phyloP scores from a whole-genome alignment of 1,140 invertebrate genomes.

The Drosophila cardini region DNA sequence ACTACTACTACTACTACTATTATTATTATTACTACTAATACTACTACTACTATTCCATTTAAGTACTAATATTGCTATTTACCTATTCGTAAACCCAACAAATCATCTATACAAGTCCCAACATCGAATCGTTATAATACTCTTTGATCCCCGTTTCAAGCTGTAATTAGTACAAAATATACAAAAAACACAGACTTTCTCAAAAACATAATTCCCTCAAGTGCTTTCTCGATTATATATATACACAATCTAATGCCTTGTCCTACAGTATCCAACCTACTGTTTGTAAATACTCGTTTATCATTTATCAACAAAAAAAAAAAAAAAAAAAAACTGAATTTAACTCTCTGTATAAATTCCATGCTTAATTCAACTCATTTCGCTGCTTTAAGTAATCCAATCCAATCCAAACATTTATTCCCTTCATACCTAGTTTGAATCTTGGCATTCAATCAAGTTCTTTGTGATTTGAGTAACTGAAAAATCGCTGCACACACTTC shows the following conservation, averaged over 20 bases:
- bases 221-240: background rate
- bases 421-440: constrained; percentile 3
- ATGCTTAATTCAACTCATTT: background rate
- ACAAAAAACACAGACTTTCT: too few species aligned
- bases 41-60: constrained; percentile 29
- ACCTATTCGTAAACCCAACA: constrained; percentile 25
- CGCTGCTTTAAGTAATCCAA: constrained; percentile 16
- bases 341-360: constrained; percentile 1
- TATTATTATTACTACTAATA: constrained; percentile 23
- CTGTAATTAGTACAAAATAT: too few species aligned
- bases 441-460: background rate
- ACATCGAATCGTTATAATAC: background rate
- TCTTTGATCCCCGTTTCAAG: background rate
- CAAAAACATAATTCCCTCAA: too few species aligned
- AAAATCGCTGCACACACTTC: constrained; percentile 29
- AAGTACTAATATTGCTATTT: constrained; percentile 36
- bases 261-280: constrained; percentile 4
- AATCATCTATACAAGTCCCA: too few species aligned
- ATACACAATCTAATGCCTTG: background rate
- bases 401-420: background rate
- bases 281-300: constrained; percentile 22
- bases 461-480: constrained; percentile 18
- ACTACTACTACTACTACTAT: constrained; percentile 25
- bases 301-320: background rate
- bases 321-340: background rate